Base-by-base conservation (phyloP, 2,888 invertebrate genomes). In the Spisula subtruncata region DNA sequence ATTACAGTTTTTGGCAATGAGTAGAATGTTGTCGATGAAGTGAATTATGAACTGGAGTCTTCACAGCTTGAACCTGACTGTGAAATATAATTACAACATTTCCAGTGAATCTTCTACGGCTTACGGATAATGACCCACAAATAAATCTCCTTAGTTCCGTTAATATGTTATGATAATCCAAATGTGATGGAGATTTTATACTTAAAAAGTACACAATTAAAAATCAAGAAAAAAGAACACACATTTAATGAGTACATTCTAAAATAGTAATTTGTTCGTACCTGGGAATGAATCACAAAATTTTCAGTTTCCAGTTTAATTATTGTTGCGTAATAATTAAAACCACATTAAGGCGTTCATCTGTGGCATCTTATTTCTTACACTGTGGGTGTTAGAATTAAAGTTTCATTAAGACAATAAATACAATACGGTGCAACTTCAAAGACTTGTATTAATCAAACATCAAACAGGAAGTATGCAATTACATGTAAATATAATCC, bases 51-150 rank as follows among this genome's bases (percentile, higher is more conserved):
- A 18, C 18, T 20, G 75, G 75, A 75, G 18, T 75, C 75, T 5
- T 35, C 75, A 35, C 75, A 75, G 75, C 75, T 75, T 75, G 75
- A 1, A 12, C 14, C 75, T n/a, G 5, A 32, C 75, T 75, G 75
- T 35, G 75, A 75, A 75, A 66, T 32, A 75, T 75, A 75, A 75
- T 75, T 25, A 75, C 32, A 75, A 35, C 32, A 32, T 75, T 75
- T 35, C 32, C 29, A 75, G 14, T 14, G 35, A 32, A 75, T 75
- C 75, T 35, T 6, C 18, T 32, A 4, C 0, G 75, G 35, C 29
- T 75, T 75, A 75, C 16, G 75, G 75, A 75, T 75, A 75, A 75
- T 75, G 75, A 35, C 35, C 75, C 75, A 75, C 32, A 35, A 18
- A 35, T 75, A 75, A 75, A 75, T 35, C n/a, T n/a, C 35, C 35